A percentile compares a stretch with the other conserved stretches of the same genome.
phyloP scores from a whole-genome alignment of 2,113 vertebrate genomes.

The Myiopsitta monachus region DNA sequence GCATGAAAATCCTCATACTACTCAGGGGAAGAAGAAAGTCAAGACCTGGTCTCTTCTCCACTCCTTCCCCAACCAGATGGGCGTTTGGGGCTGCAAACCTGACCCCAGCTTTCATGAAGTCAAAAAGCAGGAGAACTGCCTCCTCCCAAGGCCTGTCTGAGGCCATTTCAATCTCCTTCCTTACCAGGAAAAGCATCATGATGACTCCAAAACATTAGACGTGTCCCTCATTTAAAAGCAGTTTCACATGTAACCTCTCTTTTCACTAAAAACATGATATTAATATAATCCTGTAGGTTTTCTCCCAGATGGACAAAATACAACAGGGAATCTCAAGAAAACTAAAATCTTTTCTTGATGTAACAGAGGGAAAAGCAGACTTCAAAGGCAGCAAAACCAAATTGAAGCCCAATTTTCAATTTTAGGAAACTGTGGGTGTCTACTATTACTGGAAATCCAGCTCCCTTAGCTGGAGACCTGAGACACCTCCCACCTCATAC shows the following conservation, averaged over 20 bases:
- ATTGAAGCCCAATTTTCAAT: conserved; percentile 10
- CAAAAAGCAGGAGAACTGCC: not conserved
- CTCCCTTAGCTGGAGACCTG: conserved; percentile 36
- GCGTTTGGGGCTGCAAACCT: not conserved
- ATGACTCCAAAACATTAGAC: not conserved
- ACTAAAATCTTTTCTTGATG: not conserved
- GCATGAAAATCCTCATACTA: not conserved
- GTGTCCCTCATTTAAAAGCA: not conserved
- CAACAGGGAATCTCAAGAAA: not conserved
- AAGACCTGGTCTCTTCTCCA: not conserved
- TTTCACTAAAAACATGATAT: not conserved
- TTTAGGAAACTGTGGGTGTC: conserved; percentile 46
- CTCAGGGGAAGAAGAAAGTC: not conserved
- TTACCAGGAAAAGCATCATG: not conserved
- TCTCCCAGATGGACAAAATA: conserved; percentile 13
- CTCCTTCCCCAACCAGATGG: not conserved
- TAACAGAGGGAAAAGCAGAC: not conserved
- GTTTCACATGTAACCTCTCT: not conserved
- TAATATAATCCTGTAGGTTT: not conserved
- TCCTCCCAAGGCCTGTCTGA: not conserved
- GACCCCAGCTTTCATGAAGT: not conserved
- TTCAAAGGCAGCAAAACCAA: conserved; percentile 19
- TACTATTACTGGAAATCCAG: conserved; percentile 54
- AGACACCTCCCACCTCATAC: conserved; percentile 48
- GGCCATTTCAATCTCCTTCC: not conserved